Base-by-base conservation (phyloP, 2,888 invertebrate genomes). In the Apodemia mormo region DNA sequence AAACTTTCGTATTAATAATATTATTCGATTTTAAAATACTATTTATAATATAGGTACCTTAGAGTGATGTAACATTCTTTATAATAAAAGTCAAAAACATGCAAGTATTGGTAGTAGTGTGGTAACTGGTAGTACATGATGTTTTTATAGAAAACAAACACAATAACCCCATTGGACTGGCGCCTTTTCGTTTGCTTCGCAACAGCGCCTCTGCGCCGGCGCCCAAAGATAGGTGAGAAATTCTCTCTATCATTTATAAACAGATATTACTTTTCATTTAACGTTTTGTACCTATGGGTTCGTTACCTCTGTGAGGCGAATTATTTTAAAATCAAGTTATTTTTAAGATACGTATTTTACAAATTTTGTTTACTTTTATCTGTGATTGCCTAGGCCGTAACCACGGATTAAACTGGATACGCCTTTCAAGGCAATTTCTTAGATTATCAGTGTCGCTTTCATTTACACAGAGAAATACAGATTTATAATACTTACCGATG, bases 151-250 rank as follows among this genome's bases (percentile, higher is more conserved):
- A 37, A 64, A 64, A 64, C 33, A 64, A 71, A 64, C 61, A 76
- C 71, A 64, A 64, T 64, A 64, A 64, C 61, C 61, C 61, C 61
- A 64, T 64, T 64, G 90, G 85, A 84, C 85, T 81, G 89, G 90
- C 90, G 90, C 90, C 87, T 86, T 73, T 76, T 77, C 77, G 61
- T 64, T 64, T 14, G 75, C 75, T 76, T 75, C 74, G 74, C 73
- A 75, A 76, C 75, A 72, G 74, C 77, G 75, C 79, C 79, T 78
- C 71, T 74, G 76, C 84, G 86, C 88, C 89, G 91, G 89, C 90
- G 80, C 80, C 79, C 76, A 70, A 72, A 80, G 77, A 79, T 82
- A 88, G 88, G 90, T 88, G 91, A 90, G 89, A 90, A 90, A 89
- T 88, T 89, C 86, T 87, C 86, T 83, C 83, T 81, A 81, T 77